phyloP scores from a whole-genome alignment of 2,113 vertebrate genomes.

The Oceanodroma tethys region DNA sequence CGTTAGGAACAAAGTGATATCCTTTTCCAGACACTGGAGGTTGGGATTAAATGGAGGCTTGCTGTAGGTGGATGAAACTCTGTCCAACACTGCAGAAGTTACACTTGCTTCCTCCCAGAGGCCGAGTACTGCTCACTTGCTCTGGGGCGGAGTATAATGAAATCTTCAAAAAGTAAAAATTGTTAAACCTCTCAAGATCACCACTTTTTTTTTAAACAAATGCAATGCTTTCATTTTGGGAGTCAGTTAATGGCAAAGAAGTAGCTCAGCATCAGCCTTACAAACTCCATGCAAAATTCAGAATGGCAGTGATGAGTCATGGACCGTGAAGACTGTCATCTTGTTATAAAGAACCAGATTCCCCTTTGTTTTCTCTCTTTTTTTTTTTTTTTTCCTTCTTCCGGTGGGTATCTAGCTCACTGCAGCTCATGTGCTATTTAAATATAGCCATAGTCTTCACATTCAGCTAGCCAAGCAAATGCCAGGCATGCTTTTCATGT shows the following conservation, averaged over 20 bases:
- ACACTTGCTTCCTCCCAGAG: background rate
- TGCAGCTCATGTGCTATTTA: conserved; percentile 46
- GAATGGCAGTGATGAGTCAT: background rate
- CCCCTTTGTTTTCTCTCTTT: background rate
- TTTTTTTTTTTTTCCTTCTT: background rate
- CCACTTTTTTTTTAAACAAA: background rate
- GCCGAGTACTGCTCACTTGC: background rate
- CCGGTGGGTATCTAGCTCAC: background rate
- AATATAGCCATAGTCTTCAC: conserved; percentile 32
- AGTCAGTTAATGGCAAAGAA: background rate
- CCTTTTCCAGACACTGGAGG: background rate
- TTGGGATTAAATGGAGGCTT: background rate
- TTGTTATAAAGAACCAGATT: background rate
- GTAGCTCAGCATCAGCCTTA: background rate
- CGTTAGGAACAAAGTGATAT: background rate
- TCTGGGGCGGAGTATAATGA: background rate
- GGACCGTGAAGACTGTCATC: background rate
- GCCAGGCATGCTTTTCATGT: conserved; percentile 47
- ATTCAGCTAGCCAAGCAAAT: conserved; percentile 39
- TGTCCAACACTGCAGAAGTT: background rate
- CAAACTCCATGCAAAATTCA: background rate
- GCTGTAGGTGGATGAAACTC: background rate
- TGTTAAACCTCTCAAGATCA: background rate
- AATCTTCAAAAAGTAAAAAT: background rate
- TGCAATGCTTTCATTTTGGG: background rate